phyloP scores from a whole-genome alignment of 2,888 invertebrate species.

The Lamproptera curius region DNA sequence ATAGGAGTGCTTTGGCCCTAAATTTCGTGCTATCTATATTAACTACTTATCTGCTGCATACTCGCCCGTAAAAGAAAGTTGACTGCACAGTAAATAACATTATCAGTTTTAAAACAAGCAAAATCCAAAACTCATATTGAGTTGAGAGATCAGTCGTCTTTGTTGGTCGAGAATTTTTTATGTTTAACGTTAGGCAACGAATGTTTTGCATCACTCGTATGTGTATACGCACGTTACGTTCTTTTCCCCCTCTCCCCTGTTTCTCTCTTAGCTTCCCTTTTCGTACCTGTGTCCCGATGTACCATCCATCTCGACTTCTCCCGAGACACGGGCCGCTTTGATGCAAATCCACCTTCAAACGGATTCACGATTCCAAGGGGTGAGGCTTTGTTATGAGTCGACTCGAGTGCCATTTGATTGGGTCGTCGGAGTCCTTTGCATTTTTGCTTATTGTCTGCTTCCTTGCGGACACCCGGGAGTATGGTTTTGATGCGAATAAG shows the following conservation, averaged over 20 bases:
- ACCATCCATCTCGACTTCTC: neutral
- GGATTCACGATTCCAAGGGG: constrained; percentile 5
- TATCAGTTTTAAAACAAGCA: no score
- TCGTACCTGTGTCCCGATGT: neutral
- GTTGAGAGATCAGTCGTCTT: no score
- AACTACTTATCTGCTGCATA: no score
- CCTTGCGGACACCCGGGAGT: neutral
- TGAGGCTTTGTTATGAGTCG: constrained; percentile 8
- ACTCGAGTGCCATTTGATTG: neutral
- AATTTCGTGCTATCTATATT: no score
- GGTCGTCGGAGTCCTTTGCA: neutral
- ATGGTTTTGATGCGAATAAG: no score
- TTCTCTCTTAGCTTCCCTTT: no score
- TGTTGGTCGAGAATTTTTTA: no score
- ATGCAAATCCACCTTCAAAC: constrained; percentile 13
- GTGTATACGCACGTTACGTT: neutral
- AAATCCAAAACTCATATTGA: no score
- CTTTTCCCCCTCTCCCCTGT: constrained; percentile 1
- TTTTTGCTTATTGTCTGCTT: neutral
- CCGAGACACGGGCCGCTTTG: neutral
- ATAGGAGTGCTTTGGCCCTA: no score
- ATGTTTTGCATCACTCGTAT: constrained; percentile 6
- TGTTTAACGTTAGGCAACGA: no score
- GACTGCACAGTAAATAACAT: no score
- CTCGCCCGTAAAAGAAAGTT: no score